These are phyloP conservation scores for Isichthys henryi DNA, from an alignment of 2,113 vertebrate genomes.

Conservation along the genomic window DNA sequence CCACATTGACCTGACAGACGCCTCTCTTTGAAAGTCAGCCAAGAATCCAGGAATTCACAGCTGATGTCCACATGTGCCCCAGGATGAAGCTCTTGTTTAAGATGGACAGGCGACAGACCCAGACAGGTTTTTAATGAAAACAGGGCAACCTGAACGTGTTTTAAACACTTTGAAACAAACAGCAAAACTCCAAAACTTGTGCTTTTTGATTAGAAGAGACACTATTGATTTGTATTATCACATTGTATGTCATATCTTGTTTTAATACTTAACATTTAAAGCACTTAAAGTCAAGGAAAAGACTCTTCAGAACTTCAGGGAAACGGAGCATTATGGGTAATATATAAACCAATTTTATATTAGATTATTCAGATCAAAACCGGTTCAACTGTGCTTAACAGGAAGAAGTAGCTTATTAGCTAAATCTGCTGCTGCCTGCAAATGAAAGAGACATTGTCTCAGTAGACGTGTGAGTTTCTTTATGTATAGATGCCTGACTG, in stretches of 20 bases:
- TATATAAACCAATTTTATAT: not conserved
- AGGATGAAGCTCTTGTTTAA: not conserved
- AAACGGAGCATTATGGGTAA: not conserved
- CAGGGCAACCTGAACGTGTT: not conserved
- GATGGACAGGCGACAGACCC: not conserved
- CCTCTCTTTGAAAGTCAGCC: not conserved
- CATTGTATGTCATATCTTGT: not conserved
- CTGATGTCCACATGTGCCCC: not conserved
- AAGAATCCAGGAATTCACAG: conserved; percentile 12
- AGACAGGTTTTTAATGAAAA: not conserved
- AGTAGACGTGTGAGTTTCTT: not conserved
- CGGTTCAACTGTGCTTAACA: not conserved
- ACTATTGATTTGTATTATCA: not conserved
- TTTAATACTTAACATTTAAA: not conserved
- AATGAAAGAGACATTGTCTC: not conserved
- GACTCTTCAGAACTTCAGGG: not conserved
- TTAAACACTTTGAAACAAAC: not conserved
- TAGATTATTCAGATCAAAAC: not conserved
- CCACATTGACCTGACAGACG: not conserved
- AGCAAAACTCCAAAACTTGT: not conserved
- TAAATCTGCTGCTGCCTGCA: not conserved
- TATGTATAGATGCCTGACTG: not conserved
- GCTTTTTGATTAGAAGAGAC: not conserved
- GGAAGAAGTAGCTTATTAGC: not conserved
- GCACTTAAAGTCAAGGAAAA: not conserved